Conservation (phyloP, 2,888 invertebrate species). For the Julus scandinavius region DNA sequence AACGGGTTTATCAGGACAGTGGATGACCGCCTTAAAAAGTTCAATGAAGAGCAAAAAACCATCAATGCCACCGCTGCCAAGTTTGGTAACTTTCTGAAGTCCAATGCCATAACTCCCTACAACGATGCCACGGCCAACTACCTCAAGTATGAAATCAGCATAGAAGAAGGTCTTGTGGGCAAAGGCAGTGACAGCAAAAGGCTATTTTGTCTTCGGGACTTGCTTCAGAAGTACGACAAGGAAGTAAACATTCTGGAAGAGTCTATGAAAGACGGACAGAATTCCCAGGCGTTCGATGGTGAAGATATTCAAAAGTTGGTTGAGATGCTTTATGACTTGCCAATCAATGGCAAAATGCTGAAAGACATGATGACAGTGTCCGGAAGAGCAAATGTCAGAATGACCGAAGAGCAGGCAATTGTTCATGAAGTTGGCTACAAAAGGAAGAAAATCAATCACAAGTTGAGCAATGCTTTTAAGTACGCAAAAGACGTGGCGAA, state of each 20-base stretch:
- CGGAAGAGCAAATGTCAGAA: not conserved
- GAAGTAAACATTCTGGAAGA: not conserved
- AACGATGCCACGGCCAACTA: not conserved
- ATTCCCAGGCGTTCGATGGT: not conserved
- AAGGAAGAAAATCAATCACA: not conserved
- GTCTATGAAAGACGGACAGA: not conserved
- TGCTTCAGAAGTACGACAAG: not conserved
- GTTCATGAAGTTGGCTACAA: not conserved
- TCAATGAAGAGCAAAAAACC: not conserved
- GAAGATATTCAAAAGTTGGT: not conserved
- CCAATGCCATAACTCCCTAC: slow-evolving; percentile 17
- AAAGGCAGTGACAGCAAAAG: not conserved
- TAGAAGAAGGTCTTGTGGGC: not conserved
- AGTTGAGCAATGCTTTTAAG: not conserved
- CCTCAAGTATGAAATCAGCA: not conserved
- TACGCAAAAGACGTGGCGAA: not conserved
- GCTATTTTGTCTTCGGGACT: not conserved
- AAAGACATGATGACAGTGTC: not conserved
- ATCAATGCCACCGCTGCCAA: not conserved
- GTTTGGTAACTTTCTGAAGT: not conserved
- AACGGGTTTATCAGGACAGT: not conserved
- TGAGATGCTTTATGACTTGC: not conserved
- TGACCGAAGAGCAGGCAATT: not conserved
- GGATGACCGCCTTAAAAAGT: not conserved
- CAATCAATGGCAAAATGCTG: not conserved